Evolutionary conservation across 2,113 vertebrate species (phyloP).

Genomic region (Sylvietta virens): DNA sequence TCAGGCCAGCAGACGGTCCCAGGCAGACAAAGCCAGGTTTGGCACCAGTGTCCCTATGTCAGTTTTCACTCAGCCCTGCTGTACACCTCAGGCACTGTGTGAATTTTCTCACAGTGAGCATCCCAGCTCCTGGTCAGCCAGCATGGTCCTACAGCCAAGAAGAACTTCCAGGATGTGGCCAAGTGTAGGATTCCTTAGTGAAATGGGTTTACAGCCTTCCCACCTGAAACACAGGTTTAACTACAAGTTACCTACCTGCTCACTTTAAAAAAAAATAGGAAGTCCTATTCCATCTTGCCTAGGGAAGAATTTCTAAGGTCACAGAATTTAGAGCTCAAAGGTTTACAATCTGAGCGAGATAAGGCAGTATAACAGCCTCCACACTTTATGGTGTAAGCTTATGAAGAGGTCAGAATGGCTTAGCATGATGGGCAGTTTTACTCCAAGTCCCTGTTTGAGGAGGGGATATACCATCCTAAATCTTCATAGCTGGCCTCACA

Average conservation of each 20-base stretch:
- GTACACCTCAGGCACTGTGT: background rate
- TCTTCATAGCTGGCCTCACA: background rate
- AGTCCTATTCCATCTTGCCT: background rate
- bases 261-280: background rate
- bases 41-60: background rate
- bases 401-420: constrained; percentile 20
- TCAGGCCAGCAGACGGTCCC: background rate
- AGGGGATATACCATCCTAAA: background rate
- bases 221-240: background rate
- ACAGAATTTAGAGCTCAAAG: constrained; percentile 27
- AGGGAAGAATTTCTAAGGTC: constrained; percentile 5
- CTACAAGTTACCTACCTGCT: background rate
- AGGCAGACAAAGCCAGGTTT: background rate
- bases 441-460: background rate
- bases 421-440: background rate
- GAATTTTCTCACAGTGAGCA: rapidly evolving
- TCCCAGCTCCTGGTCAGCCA: background rate
- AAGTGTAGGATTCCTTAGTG: background rate
- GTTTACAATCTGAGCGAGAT: constrained; percentile 43
- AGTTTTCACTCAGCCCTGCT: background rate
- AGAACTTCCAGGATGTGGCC: background rate
- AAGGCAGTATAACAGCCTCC: background rate
- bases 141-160: background rate
- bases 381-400: constrained; percentile 36
- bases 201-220: background rate